A percentile compares a stretch with the other conserved stretches of the same genome.
phyloP scores from a whole-genome alignment of 2,888 invertebrate species.

The Noctua fimbriata region DNA sequence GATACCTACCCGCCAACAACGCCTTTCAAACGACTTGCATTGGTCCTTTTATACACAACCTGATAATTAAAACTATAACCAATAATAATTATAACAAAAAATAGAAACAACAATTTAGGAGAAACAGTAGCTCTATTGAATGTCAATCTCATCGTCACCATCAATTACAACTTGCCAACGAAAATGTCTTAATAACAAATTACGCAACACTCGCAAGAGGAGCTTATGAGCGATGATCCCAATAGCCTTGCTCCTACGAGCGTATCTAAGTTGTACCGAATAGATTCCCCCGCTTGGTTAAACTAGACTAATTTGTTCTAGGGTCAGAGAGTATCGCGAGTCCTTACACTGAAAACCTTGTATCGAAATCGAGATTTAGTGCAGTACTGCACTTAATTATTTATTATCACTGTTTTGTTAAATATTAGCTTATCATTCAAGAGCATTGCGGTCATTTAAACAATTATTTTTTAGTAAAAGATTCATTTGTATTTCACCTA shows the following conservation, averaged over 20 bases:
- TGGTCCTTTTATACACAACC: not conserved
- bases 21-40: constrained; percentile 17
- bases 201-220: constrained; percentile 51
- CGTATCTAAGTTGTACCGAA: constrained; percentile 70
- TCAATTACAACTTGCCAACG: constrained; percentile 34
- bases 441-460: constrained; percentile 62
- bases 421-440: constrained; percentile 63
- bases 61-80: constrained; percentile 3
- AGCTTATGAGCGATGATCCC: constrained; percentile 63
- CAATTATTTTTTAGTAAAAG: constrained; percentile 25
- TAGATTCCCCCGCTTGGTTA: constrained; percentile 77
- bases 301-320: constrained; percentile 75
- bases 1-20: constrained; percentile 19
- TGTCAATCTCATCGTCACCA: constrained; percentile 21
- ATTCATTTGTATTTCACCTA: constrained; percentile 14
- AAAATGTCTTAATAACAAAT: constrained; percentile 45
- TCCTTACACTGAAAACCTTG: constrained; percentile 76
- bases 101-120: constrained; percentile 15
- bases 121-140: constrained; percentile 19
- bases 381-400: constrained; percentile 69
- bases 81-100: constrained; percentile 9
- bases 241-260: constrained; percentile 70
- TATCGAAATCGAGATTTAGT: constrained; percentile 69
- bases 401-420: constrained; percentile 61
- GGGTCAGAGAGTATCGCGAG: constrained; percentile 77